These are phyloP conservation scores for Ephialtes manifestator DNA, from an alignment of 2,888 invertebrate species.

Conservation along the genomic window DNA sequence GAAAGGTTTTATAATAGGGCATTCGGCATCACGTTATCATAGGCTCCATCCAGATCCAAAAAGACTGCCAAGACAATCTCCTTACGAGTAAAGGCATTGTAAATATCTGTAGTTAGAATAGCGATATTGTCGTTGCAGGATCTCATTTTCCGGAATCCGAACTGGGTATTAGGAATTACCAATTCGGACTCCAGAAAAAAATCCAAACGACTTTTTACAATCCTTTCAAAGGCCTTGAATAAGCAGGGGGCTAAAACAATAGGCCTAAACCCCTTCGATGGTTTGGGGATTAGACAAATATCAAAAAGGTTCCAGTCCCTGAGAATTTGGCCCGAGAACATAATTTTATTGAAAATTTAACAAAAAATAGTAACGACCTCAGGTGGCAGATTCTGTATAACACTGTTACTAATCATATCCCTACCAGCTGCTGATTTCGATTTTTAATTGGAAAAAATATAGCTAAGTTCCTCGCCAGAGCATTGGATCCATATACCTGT, in stretches of 20 bases:
- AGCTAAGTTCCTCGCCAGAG: too few species aligned
- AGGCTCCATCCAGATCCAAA: conserved; percentile 60
- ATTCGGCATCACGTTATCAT: conserved; percentile 44
- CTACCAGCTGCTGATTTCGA: too few species aligned
- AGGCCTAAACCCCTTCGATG: background rate
- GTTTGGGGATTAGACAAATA: background rate
- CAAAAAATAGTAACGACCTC: background rate
- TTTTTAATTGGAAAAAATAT: too few species aligned
- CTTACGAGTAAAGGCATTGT: conserved; percentile 30
- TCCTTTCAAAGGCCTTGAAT: background rate
- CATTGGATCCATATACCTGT: too few species aligned
- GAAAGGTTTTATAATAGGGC: background rate
- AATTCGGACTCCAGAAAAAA: background rate
- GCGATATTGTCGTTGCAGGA: conserved; percentile 40
- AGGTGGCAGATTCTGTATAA: background rate
- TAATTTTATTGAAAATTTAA: conserved; percentile 1
- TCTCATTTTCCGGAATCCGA: conserved; percentile 34
- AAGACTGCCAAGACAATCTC: conserved; percentile 30
- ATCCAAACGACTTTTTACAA: background rate
- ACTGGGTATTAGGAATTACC: conserved; percentile 22
- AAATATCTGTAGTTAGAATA: conserved; percentile 34
- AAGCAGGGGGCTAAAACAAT: background rate
- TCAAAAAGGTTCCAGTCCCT: background rate
- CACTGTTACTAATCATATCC: too few species aligned
- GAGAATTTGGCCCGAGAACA: conserved; percentile 13